These are phyloP conservation scores for Nesospiza acunhae DNA, from an alignment of 2,113 vertebrate genomes.

Conservation along the genomic window DNA sequence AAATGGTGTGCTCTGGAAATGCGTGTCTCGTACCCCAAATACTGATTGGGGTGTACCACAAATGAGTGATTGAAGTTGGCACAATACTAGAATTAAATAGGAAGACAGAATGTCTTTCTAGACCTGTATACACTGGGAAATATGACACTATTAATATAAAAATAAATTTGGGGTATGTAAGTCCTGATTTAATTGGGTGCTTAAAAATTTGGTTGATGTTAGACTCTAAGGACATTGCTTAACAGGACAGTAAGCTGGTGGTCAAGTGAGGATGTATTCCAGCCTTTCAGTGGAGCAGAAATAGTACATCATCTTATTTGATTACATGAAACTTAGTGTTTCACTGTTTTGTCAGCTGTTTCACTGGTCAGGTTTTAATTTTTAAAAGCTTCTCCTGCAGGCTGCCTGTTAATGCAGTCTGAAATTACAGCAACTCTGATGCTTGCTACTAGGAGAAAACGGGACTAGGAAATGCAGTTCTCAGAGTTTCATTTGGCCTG, in stretches of 20 bases:
- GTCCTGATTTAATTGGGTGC: neutral
- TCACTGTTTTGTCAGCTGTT: neutral
- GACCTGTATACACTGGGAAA: neutral
- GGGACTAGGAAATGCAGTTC: neutral
- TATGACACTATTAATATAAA: neutral
- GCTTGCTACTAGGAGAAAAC: neutral
- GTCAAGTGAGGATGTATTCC: neutral
- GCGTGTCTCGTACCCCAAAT: neutral
- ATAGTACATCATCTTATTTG: neutral
- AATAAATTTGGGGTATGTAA: neutral
- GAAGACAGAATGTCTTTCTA: neutral
- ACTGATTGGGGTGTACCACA: neutral
- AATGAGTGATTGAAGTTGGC: neutral
- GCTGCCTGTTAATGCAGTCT: neutral
- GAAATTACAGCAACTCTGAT: neutral
- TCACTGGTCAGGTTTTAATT: neutral
- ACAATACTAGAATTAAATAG: neutral
- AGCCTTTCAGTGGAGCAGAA: neutral
- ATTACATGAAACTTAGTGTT: neutral
- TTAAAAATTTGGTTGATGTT: neutral
- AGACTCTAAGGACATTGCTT: neutral
- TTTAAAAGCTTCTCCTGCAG: neutral
- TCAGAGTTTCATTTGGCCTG: neutral
- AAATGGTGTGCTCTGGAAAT: neutral
- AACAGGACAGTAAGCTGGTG: neutral